phyloP scores from a whole-genome alignment of 2,888 invertebrate species.

The Himalopsyche japonica region DNA sequence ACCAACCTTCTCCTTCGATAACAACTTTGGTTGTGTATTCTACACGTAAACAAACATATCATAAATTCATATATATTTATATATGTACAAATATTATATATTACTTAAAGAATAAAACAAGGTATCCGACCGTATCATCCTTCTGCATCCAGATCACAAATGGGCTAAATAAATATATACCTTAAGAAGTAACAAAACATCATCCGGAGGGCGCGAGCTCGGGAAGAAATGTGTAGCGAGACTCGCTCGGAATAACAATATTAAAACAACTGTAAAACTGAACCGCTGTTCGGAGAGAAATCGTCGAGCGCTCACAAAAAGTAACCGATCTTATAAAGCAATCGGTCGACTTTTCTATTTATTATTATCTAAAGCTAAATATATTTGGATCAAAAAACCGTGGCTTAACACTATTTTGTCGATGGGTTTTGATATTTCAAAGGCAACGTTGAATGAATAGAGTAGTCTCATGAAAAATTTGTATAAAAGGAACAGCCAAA shows the following conservation, averaged over 20 bases:
- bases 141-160: conserved; percentile 36
- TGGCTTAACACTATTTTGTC: neutral
- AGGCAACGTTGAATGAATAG: neutral
- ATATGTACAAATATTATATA: conserved; percentile 37
- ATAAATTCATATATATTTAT: conserved; percentile 9
- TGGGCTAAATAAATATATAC: conserved; percentile 32
- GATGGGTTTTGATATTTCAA: neutral
- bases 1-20: conserved; percentile 62
- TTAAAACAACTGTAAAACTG: neutral
- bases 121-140: conserved; percentile 28
- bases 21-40: conserved; percentile 65
- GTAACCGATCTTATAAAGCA: neutral
- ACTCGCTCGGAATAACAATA: conserved; percentile 2
- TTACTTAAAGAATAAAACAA: conserved; percentile 34
- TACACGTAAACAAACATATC: conserved; percentile 57
- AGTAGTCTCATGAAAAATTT: neutral
- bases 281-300: neutral
- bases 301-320: neutral
- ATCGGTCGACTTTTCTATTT: neutral
- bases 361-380: neutral
- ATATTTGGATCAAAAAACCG: neutral
- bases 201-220: neutral
- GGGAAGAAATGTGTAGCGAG: neutral
- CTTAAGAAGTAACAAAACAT: conserved; percentile 5
- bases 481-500: neutral